Percentiles rank a stretch among this genome's conserved stretches.
Conservation (phyloP, 2,888 invertebrate genomes). For the Acanthococcus lagerstroemiae region DNA sequence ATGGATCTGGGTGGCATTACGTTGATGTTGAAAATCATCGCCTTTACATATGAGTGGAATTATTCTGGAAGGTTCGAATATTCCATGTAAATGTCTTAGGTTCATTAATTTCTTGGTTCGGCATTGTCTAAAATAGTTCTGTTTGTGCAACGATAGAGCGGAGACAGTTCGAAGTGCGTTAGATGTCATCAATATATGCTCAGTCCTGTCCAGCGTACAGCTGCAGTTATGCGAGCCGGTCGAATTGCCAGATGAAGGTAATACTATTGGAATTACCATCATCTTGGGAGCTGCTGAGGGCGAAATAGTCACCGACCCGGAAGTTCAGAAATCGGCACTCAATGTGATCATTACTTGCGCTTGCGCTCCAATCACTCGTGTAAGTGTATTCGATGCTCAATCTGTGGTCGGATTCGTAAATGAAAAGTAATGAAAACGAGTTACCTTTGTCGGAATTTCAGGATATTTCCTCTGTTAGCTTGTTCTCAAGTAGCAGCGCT, state of each 20-base stretch:
- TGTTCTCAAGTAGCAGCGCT: constrained; percentile 11
- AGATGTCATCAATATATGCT: constrained; percentile 83
- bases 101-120: not conserved
- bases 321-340: constrained; percentile 83
- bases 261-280: constrained; percentile 69
- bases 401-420: not conserved
- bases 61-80: constrained; percentile 60
- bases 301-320: constrained; percentile 79
- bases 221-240: constrained; percentile 59
- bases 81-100: no score
- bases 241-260: constrained; percentile 64
- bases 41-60: constrained; percentile 85
- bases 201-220: constrained; percentile 74
- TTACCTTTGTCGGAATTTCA: no score
- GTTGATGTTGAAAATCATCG: constrained; percentile 73
- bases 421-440: not conserved
- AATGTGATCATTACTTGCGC: constrained; percentile 87
- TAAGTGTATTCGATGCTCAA: constrained; percentile 42
- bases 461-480: constrained; percentile 15
- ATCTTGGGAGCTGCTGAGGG: constrained; percentile 81
- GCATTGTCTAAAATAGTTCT: constrained; percentile 11
- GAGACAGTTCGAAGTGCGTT: constrained; percentile 72
- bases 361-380: constrained; percentile 76
- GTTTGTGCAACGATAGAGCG: constrained; percentile 46
- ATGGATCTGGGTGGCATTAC: constrained; percentile 71